Percentiles rank a stretch among this genome's conserved stretches.
phyloP scores from a whole-genome alignment of 2,797 vertebrate genomes.

The Gobio occitaniae region DNA sequence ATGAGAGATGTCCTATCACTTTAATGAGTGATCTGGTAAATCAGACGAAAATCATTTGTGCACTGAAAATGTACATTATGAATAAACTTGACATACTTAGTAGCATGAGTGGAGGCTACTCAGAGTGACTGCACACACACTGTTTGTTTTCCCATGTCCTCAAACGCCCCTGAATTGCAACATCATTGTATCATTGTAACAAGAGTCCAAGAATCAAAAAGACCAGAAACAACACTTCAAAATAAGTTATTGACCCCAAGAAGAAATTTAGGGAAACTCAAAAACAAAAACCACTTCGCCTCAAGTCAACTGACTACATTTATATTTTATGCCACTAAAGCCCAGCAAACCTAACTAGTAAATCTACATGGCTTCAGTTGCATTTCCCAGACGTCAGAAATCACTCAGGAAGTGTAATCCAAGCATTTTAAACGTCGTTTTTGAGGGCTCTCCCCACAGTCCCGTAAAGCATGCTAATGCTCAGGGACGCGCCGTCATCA shows the following conservation, averaged over 20 bases:
- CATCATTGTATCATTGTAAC: conserved; percentile 26
- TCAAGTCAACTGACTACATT: background rate
- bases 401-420: conserved; percentile 13
- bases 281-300: background rate
- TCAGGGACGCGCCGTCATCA: background rate
- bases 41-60: background rate
- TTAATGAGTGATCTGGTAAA: background rate
- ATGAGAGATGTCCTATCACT: background rate
- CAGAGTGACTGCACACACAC: background rate
- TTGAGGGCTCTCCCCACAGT: conserved; percentile 5
- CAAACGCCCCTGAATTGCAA: conserved; percentile 25
- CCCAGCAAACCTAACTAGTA: background rate
- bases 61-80: background rate
- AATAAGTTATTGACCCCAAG: background rate
- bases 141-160: conserved; percentile 34
- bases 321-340: conserved; percentile 27
- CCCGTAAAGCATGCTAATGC: conserved; percentile 5
- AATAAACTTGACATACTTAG: background rate
- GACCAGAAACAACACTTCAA: conserved; percentile 19
- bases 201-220: background rate
- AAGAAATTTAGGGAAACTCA: background rate
- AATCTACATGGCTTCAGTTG: conserved; percentile 4
- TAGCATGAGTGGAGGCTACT: background rate
- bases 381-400: conserved; percentile 10
- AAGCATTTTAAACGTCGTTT: conserved; percentile 9